Percentiles rank a stretch among this genome's conserved stretches.
Evolutionary conservation across 2,888 invertebrate species (phyloP).

Genomic region (Ectobius pallidus): DNA sequence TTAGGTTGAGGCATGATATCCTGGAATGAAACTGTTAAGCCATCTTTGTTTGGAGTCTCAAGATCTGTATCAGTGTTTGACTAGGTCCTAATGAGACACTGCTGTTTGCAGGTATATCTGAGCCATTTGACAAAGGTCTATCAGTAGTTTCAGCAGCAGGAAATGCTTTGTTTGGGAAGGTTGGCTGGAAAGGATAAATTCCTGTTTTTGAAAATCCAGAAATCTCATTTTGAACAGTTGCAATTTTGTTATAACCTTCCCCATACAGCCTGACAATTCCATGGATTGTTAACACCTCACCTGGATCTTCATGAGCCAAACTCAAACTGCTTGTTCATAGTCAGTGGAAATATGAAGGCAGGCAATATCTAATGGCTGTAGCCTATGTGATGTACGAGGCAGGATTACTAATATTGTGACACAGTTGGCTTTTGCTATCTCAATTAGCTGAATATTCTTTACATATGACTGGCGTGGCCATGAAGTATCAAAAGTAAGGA

Average conservation of each 20-base stretch:
- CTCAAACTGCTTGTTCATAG: not conserved
- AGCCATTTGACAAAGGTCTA: no score
- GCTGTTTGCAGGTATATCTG: no score
- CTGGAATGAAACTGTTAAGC: no score
- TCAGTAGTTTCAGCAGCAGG: no score
- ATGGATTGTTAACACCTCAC: not conserved
- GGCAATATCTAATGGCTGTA: not conserved
- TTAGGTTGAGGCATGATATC: no score
- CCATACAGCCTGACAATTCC: not conserved
- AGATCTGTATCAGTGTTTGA: no score
- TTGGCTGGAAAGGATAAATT: not conserved
- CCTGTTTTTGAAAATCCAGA: not conserved
- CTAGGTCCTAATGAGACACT: no score
- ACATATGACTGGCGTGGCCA: not conserved
- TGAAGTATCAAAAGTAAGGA: not conserved
- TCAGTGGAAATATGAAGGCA: not conserved
- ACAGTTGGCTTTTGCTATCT: not conserved
- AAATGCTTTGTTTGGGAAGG: no score
- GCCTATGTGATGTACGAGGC: not conserved
- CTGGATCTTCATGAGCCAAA: not conserved
- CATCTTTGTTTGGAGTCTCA: no score
- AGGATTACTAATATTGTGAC: not conserved
- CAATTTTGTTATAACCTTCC: not conserved
- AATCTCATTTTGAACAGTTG: not conserved
- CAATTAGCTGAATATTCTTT: not conserved